Base-by-base conservation (phyloP, 2,888 invertebrate species). In the Listrodromus nycthemerus region DNA sequence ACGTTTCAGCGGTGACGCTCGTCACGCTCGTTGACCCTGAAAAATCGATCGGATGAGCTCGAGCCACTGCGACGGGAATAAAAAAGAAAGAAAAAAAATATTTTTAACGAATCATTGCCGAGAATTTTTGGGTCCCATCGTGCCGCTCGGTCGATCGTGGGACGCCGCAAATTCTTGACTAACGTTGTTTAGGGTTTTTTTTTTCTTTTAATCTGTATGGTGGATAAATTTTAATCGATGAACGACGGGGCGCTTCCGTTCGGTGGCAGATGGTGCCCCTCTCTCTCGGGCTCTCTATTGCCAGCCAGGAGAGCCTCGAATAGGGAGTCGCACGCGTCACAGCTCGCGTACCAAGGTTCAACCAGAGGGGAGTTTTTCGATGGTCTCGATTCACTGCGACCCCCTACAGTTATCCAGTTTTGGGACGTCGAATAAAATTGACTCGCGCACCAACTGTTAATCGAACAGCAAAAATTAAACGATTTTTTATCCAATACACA, bases 261-360 rank as follows among this genome's bases (percentile, higher is more conserved):
- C 65, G 52, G 74, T 81, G 84, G 84, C 84, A 84, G 84, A 84
- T 84, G 84, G 84, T 81, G 55, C 84, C 81, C 84, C 81, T 69
- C 75, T 65, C 65, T 65, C 58, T 65, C 69, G 63, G 74, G 48
- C 69, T 75, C 41, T 66, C 37, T 37, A 71, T 66, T 21, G 10
- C 61, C 48, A 10, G 37, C 69, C 58, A 19, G n/a, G 63, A 19
- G 74, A 74, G 71, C 41, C 41, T 74, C 65, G 78, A 81, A 79
- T 75, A 78, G 84, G 84, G 78, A 79, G 78, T 61, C 63, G 58
- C 58, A 77, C 79, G 65, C 80, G 84, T 74, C 67, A 16, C 27
- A 30, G 58, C 58, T 61, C 69, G 48, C 71, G 70, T 55, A 66
- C 24, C 63, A 33, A n/a, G 19, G 70, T 73, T 52, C 21, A 58